phyloP scores from a whole-genome alignment of 2,113 vertebrate species.

The Triplophysa tibetana region DNA sequence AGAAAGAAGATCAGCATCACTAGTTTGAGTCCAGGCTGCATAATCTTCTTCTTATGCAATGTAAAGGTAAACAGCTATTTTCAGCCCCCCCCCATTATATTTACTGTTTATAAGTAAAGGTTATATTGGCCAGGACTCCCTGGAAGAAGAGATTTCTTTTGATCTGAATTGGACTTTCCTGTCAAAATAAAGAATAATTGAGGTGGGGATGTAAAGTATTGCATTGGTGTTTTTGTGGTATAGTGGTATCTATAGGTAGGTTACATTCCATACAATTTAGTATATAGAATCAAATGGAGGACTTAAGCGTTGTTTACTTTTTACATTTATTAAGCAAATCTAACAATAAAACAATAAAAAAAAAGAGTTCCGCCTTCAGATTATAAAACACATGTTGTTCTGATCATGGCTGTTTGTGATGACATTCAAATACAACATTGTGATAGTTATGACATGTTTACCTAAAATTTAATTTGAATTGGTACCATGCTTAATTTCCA shows the following conservation, averaged over 20 bases:
- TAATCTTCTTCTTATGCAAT: constrained; percentile 27
- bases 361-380: neutral
- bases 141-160: no score
- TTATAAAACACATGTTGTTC: no score
- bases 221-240: neutral
- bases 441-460: no score
- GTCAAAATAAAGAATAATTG: no score
- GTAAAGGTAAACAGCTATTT: constrained; percentile 26
- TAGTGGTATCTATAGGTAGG: neutral
- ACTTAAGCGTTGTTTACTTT: neutral
- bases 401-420: neutral
- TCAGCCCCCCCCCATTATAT: neutral
- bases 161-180: no score
- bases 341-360: neutral
- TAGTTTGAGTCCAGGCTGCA: constrained; percentile 32
- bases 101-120: constrained; percentile 22
- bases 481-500: no score
- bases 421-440: no score
- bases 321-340: neutral
- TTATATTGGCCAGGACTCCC: neutral
- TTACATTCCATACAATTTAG: neutral
- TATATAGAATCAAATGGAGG: neutral
- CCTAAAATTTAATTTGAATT: no score
- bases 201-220: neutral
- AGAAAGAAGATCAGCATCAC: constrained; percentile 18